Evolutionary conservation across 37 sponge, comb jelly and placozoan genomes (phyloP), one percentile per base, ranked within the genome.

Genomic region (Dysidea cf. avara): DNA sequence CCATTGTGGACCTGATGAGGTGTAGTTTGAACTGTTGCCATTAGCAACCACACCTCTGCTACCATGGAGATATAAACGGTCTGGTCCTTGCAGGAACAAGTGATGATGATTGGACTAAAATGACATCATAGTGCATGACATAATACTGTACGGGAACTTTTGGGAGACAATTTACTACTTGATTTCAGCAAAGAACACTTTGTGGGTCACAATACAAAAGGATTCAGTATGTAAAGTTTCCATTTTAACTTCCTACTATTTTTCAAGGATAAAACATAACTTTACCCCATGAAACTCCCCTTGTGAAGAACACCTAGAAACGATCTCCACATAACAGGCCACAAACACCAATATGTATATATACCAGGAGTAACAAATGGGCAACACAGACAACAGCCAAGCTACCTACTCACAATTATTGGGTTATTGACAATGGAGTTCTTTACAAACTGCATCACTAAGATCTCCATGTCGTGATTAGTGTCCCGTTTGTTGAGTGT

Each of bases 391-490:
- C 46, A 43, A 12, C 9, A 43, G 46, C 46, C 46, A 43, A 43
- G 46, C 7, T 9, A 43, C 46, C 5, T 43, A 43, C 46, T 12
- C 58, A 90, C 91, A 13, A 61, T 67, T 29, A 77, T 77, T 13
- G 91, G 91, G 50, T 90, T 90, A 66, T 67, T 78, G 36, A 85
- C 77, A 7, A 81, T 85, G 18, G 91, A 60, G 64, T 75, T 90
- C 66, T 83, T 85, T 49, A 90, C 48, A 62, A 90, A 90, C 26
- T 69, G 24, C 72, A 85, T 75, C 29, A 89, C 84, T 0, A 87
- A 14, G 7, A 87, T 48, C 13, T 86, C 65, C 24, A 22, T 39
- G n/a, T n/a, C n/a, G n/a, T n/a, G n/a, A 20, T 47, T 64, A 0
- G 5, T 56, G 58, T 77, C 28, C 40, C 31, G 21, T 36, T 60